Evolutionary conservation across 2,797 vertebrate genomes (phyloP), one percentile per base, ranked within the genome.

Genomic region (Salmo trutta): DNA sequence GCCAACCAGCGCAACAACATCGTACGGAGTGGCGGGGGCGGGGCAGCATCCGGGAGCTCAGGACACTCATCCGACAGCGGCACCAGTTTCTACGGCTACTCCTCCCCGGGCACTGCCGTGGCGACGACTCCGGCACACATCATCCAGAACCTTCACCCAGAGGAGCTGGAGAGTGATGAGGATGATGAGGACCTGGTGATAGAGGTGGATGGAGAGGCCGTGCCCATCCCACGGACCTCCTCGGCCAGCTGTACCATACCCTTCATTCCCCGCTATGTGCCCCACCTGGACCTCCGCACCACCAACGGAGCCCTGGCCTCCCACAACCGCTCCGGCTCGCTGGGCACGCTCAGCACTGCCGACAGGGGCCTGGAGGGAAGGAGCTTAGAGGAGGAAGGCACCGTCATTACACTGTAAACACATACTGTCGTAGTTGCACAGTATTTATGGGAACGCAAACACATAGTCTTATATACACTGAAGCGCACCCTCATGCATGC

Each of bases 1-100:
- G 98, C 97, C 68, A 99, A 99, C 92, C 97, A 99, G 94, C 94
- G 98, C 83, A 98, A 99, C 86, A 99, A 99, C 1, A 88, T 99
- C 0, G 96, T 98, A 0, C 95, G 98, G 8, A 62, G 76, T 8
- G 71, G 79, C 0, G 85, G 81, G 1, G 96, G 95, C 31, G 92
- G 94, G 80, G 94, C 93, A 70, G 95, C 96, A 56, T 98, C 97
- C 0, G 97, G 96, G 56, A 98, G 97, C 91, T 99, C 97, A 0
- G 94, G 97, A 7, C 96, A 96, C 84, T 99, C 97, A 0, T 97
- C 97, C 0, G 97, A 98, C 90, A 98, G 96, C 3, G 96, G 96
- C 17, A 88, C 94, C 73, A 95, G 94, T 79, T 93, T 88, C 82
- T 93, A 94, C 1, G 95, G 96, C 36, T 95, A 93, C 29, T 87